Conservation (phyloP, 2,888 invertebrate species). For the Sceliomorpha sp. region DNA sequence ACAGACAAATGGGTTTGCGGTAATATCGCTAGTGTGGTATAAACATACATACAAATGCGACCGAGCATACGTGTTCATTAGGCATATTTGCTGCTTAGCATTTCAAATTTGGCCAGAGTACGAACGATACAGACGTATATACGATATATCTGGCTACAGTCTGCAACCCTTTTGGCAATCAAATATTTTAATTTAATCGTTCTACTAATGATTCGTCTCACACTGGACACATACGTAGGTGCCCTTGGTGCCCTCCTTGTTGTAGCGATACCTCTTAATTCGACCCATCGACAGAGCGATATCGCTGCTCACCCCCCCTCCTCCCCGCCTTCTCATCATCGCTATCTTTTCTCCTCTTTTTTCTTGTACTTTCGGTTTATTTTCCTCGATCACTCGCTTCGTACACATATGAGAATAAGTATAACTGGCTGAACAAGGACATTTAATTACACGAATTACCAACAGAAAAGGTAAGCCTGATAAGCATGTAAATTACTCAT, state of each 20-base stretch:
- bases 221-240: too few species aligned
- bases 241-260: constrained; percentile 48
- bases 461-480: constrained; percentile 34
- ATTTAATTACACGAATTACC: constrained; percentile 47
- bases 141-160: constrained; percentile 9
- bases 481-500: constrained; percentile 38
- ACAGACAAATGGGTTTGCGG: constrained; percentile 40
- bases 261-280: constrained; percentile 63
- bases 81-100: constrained; percentile 80
- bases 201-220: constrained; percentile 72
- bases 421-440: constrained; percentile 43
- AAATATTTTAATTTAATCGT: constrained; percentile 80
- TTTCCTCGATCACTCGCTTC: constrained; percentile 3
- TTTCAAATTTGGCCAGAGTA: constrained; percentile 76
- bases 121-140: constrained; percentile 51
- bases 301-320: too few species aligned
- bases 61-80: constrained; percentile 79
- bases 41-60: constrained; percentile 74
- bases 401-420: constrained; percentile 17
- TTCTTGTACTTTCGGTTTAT: constrained; percentile 12
- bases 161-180: constrained; percentile 71
- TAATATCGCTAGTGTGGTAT: constrained; percentile 75
- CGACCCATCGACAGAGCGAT: constrained; percentile 19
- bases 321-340: constrained; percentile 11
- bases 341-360: constrained; percentile 15